Percentiles rank a stretch among this genome's conserved stretches.
Evolutionary conservation across 2,888 invertebrate species (phyloP).

Genomic region (Cataglyphis albicans): DNA sequence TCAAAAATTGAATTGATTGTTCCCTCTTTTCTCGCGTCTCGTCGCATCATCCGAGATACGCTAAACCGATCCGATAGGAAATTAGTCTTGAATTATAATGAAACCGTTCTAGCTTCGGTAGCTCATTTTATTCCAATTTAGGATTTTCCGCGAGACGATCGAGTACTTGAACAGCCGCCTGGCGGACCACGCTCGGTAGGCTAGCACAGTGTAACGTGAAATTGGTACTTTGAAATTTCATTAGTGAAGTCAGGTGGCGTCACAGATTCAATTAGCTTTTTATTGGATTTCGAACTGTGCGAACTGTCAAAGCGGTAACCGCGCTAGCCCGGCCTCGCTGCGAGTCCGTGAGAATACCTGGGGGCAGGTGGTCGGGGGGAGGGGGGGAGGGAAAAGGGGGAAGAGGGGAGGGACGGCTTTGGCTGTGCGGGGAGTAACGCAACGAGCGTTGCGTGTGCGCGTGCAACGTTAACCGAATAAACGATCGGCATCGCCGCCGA

Average conservation of each 20-base stretch:
- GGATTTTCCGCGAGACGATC: conserved; percentile 75
- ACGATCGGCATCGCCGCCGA: conserved; percentile 56
- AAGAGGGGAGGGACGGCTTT: background rate
- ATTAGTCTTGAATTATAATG: conserved; percentile 62
- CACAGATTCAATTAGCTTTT: conserved; percentile 86
- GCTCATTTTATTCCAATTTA: conserved; percentile 81
- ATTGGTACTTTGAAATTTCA: conserved; percentile 86
- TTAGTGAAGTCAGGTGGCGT: conserved; percentile 86
- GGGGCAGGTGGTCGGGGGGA: background rate
- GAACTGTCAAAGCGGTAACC: conserved; percentile 84
- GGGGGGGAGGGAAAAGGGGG: too few species aligned
- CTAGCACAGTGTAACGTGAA: conserved; percentile 83
- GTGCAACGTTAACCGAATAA: conserved; percentile 48
- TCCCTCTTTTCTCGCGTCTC: background rate
- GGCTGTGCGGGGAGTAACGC: conserved; percentile 12
- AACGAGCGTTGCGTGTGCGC: conserved; percentile 41
- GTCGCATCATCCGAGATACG: background rate
- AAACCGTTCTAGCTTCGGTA: conserved; percentile 63
- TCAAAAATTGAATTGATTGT: background rate
- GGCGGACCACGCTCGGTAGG: conserved; percentile 70
- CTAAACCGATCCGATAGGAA: background rate
- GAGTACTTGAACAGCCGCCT: conserved; percentile 75
- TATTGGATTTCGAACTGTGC: conserved; percentile 85
- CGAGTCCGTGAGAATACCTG: conserved; percentile 53
- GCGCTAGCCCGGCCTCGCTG: conserved; percentile 63